Conservation (phyloP, 1,140 invertebrate genomes). For the Heliconius hermathena region DNA sequence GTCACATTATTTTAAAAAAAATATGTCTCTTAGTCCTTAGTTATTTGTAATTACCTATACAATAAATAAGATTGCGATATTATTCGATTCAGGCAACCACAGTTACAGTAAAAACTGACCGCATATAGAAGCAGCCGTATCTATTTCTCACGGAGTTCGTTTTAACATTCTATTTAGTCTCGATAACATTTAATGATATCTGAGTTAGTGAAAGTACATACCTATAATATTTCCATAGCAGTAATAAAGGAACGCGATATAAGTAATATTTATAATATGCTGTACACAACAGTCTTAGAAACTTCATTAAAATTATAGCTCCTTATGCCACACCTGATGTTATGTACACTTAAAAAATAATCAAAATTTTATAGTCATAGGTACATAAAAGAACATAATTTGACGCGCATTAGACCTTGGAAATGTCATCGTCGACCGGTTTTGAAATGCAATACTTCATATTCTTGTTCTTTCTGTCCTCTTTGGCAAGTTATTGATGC, state of each 20-base stretch:
- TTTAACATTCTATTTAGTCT: constrained; percentile 52
- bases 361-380: neutral
- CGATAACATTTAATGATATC: constrained; percentile 34
- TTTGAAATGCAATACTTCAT: constrained; percentile 55
- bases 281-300: neutral
- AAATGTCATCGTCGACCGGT: constrained; percentile 47
- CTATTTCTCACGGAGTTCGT: constrained; percentile 64
- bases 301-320: constrained; percentile 9
- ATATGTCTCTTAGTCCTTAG: no score
- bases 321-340: neutral
- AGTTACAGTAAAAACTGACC: constrained; percentile 47
- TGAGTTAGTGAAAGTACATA: neutral
- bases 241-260: neutral
- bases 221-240: neutral
- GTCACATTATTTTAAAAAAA: no score
- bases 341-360: constrained; percentile 14
- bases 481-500: constrained; percentile 52
- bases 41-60: no score
- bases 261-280: neutral
- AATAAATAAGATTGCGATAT: constrained; percentile 16
- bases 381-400: constrained; percentile 3
- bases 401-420: constrained; percentile 44
- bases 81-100: constrained; percentile 45
- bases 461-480: constrained; percentile 53
- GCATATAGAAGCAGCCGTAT: constrained; percentile 42